Percentiles rank a stretch among this genome's conserved stretches.
phyloP scores from a whole-genome alignment of 2,797 vertebrate species.

The Enteromius argenteus region DNA sequence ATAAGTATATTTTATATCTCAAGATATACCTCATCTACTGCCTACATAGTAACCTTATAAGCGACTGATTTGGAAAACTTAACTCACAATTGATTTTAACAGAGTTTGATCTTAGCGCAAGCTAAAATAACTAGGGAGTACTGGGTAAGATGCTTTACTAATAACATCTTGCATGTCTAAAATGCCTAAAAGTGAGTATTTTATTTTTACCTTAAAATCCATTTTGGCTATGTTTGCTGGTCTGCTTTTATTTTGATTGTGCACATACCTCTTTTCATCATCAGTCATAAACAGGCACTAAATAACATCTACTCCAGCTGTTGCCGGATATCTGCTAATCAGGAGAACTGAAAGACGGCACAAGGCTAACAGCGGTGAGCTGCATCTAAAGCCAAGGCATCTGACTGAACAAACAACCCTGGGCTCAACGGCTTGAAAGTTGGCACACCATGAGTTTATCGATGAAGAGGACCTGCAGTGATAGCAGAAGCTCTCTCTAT shows the following conservation, averaged over 20 bases:
- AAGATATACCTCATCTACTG: not conserved
- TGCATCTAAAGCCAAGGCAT: conserved; percentile 17
- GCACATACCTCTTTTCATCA: not conserved
- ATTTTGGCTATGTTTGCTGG: not conserved
- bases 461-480: not conserved
- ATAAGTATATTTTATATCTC: not conserved
- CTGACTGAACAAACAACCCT: conserved; percentile 10
- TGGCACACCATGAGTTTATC: not conserved
- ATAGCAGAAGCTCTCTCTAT: not conserved
- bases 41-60: not conserved
- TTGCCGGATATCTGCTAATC: conserved; percentile 15
- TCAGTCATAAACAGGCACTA: not conserved
- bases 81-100: not conserved
- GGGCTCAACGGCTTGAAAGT: not conserved
- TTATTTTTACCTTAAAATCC: not conserved
- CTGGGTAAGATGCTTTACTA: not conserved
- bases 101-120: not conserved
- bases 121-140: too few relatives aligned
- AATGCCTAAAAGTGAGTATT: not conserved
- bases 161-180: not conserved
- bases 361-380: not conserved
- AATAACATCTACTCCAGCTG: conserved; percentile 15
- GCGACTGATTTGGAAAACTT: not conserved
- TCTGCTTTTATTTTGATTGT: conserved; percentile 3
- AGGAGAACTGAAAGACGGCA: not conserved